phyloP scores from a whole-genome alignment of 2,113 vertebrate species.

The Centrocercus urophasianus region DNA sequence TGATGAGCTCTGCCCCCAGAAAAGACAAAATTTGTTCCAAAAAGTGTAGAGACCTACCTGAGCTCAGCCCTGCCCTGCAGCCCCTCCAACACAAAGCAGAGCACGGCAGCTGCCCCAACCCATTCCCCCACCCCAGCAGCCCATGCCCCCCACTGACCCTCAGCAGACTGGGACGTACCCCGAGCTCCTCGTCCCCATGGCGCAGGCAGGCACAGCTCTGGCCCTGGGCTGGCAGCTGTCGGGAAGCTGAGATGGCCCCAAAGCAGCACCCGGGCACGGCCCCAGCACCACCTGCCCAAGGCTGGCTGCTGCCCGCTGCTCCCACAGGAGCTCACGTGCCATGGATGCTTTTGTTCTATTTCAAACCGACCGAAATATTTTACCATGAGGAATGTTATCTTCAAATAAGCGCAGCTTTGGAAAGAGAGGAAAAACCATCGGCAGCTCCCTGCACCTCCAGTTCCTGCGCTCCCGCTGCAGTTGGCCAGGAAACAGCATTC shows the following conservation, averaged over 20 bases:
- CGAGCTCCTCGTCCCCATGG: fast-evolving
- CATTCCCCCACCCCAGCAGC: background rate
- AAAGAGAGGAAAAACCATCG: background rate
- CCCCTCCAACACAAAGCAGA: background rate
- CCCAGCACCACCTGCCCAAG: background rate
- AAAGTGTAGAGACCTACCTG: background rate
- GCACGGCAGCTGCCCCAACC: background rate
- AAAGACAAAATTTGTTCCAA: background rate
- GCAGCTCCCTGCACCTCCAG: background rate
- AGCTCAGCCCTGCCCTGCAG: background rate
- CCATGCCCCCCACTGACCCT: background rate
- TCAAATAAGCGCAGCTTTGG: background rate
- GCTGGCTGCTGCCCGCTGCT: background rate
- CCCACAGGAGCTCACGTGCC: background rate
- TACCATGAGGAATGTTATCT: fast-evolving
- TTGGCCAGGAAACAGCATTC: background rate
- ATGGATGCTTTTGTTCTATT: fast-evolving
- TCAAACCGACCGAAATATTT: background rate
- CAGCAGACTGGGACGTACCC: background rate
- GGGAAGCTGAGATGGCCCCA: background rate
- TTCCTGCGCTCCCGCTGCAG: background rate
- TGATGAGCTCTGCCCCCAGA: background rate
- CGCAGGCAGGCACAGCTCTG: background rate
- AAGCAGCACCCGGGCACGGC: fast-evolving
- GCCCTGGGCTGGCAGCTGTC: background rate